Base-by-base conservation (phyloP, 2,888 invertebrate species). In the Eretmocerus hayati region DNA sequence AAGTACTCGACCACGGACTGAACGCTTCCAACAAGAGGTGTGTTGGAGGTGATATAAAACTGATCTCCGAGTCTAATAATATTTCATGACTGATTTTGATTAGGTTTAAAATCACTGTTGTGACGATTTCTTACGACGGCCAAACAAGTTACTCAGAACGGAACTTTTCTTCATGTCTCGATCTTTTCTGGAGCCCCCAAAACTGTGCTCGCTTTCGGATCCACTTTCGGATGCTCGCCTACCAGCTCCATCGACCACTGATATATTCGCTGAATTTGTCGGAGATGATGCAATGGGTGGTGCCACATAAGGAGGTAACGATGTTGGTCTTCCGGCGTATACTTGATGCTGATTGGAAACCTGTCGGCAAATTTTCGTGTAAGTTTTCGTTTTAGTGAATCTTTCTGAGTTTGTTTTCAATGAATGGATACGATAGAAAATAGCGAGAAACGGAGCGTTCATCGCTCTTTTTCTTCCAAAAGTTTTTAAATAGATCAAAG, bases 221-320 rank as follows among this genome's bases (percentile, higher is more conserved):
- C 71, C 69, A 54, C 71, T 71, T 49, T 72, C 71, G 4, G 71
- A 70, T n/a, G 67, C 60, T 56, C 71, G 60, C 55, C 71, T 62
- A 18, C 64, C 60, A 23, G 68, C 67, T 19, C 65, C 61, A 30
- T 70, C 69, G 4, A 67, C 62, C 2, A 67, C 65, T 1, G 65
- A 57, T 4, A 64, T 57, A 41, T 56, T 49, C 9, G 51, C 15
- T 4, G 52, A 42, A 19, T 5, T 44, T 3, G 59, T 62, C 42
- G 65, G 67, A 4, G 64, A 58, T 3, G 64, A 61, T 18, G 71
- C 68, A n/a, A 70, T 64, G 5, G 74, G 68, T 30, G 72, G 72
- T 41, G 72, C 65, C n/a, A 73, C 69, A 46, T 74, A 73, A n/a
- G 74, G 71, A 19, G 74, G 73, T 46, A 74, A 58, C 31, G 75